Evolutionary conservation across 2,797 vertebrate species (phyloP).

Genomic region (Cheirogaleus major): DNA sequence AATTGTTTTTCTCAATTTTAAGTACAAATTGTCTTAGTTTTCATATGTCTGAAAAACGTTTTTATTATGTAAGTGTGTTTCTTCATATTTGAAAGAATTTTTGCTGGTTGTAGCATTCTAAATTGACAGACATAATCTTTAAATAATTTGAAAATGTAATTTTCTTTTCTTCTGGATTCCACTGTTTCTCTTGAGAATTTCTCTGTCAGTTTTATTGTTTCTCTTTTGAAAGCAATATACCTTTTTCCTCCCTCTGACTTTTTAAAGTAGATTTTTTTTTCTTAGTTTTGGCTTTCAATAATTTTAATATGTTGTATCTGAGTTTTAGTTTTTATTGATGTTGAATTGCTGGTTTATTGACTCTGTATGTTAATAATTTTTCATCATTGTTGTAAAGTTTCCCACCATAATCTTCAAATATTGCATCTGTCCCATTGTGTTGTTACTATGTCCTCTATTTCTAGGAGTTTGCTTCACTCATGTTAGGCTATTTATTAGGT

Average conservation of each 20-base stretch:
- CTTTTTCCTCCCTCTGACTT: background rate
- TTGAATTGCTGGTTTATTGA: background rate
- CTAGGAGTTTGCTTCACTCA: background rate
- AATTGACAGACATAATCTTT: background rate
- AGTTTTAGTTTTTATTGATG: background rate
- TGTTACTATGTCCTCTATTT: background rate
- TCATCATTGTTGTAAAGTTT: background rate
- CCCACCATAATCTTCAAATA: background rate
- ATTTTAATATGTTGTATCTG: background rate
- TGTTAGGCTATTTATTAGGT: background rate
- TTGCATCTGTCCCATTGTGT: background rate
- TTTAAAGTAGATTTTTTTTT: background rate
- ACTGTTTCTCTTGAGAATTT: background rate
- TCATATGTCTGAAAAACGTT: background rate
- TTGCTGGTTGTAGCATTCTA: background rate
- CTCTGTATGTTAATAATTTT: background rate
- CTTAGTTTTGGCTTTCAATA: background rate
- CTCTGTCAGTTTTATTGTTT: background rate
- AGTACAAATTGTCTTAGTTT: background rate
- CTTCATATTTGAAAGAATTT: background rate
- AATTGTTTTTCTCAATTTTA: background rate
- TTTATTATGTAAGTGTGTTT: background rate
- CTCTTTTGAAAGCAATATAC: background rate
- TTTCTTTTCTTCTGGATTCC: background rate
- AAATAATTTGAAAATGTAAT: constrained; percentile 5